Conservation (phyloP, 2,888 invertebrate genomes). For the Nomada lathburiana region DNA sequence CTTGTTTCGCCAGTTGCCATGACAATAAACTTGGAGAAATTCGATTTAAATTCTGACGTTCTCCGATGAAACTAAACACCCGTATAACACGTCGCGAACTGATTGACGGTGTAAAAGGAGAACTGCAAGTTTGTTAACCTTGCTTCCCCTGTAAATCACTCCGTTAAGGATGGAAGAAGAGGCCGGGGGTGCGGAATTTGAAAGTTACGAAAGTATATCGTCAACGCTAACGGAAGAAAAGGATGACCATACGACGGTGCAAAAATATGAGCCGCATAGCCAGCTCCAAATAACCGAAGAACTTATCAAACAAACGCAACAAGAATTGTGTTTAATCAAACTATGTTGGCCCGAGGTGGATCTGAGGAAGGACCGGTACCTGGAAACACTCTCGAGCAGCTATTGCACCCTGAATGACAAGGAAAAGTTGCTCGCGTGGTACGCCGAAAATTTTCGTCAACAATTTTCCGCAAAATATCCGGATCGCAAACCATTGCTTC, state of each 20-base stretch:
- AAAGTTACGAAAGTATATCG: slow-evolving; percentile 34
- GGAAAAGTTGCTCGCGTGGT: slow-evolving; percentile 89
- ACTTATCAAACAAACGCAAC: slow-evolving; percentile 87
- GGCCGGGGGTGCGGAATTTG: slow-evolving; percentile 15
- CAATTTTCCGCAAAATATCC: slow-evolving; percentile 88
- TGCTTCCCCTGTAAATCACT: background rate
- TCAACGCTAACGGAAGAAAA: slow-evolving; percentile 11
- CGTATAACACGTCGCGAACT: background rate
- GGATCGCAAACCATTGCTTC: slow-evolving; percentile 88
- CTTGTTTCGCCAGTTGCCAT: slow-evolving; percentile 59
- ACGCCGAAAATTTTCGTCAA: slow-evolving; percentile 91
- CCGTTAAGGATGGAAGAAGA: slow-evolving; percentile 12
- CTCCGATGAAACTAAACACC: background rate
- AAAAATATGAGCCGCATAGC: background rate
- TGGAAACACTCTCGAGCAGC: slow-evolving; percentile 87
- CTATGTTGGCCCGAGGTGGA: slow-evolving; percentile 87
- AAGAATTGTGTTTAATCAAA: slow-evolving; percentile 87
- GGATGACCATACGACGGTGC: background rate
- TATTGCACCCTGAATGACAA: slow-evolving; percentile 89
- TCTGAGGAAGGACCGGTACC: slow-evolving; percentile 81
- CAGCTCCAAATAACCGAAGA: slow-evolving; percentile 83
- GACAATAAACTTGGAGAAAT: slow-evolving; percentile 52
- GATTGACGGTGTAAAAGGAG: background rate
- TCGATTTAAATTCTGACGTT: slow-evolving; percentile 25
- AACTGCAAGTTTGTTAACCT: background rate